phyloP scores from a whole-genome alignment of 1,140 invertebrate genomes.

The Drosophila quadrilineata region DNA sequence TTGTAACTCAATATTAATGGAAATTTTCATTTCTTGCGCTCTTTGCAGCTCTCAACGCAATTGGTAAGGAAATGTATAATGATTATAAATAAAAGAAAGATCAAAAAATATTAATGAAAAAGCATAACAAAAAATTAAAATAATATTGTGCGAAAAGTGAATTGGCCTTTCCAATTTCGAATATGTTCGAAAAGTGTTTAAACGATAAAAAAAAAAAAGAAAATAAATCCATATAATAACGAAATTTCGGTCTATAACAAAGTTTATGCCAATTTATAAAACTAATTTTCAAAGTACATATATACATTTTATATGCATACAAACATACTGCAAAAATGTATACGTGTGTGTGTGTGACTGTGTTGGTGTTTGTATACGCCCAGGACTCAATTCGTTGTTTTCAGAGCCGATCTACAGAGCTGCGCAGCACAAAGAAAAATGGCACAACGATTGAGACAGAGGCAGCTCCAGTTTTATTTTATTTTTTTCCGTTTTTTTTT shows the following conservation, averaged over 20 bases:
- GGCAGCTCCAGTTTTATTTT: slow-evolving; percentile 28
- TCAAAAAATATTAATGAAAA: slow-evolving; percentile 11
- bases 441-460: slow-evolving; percentile 57
- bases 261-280: slow-evolving; percentile 35
- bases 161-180: slow-evolving; percentile 14
- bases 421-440: slow-evolving; percentile 67
- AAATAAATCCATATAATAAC: neutral
- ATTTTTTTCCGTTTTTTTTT: too few relatives aligned
- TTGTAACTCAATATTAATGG: neutral
- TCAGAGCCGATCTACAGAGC: slow-evolving; percentile 53
- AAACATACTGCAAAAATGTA: too few relatives aligned
- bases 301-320: slow-evolving; percentile 1
- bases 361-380: slow-evolving; percentile 26
- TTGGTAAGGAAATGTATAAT: slow-evolving; percentile 60
- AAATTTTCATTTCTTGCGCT: slow-evolving; percentile 13
- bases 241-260: slow-evolving; percentile 8
- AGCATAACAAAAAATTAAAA: slow-evolving; percentile 5
- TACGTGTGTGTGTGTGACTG: slow-evolving; percentile 5
- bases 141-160: neutral
- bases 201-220: slow-evolving; percentile 4
- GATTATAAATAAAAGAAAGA: slow-evolving; percentile 16
- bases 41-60: slow-evolving; percentile 52
- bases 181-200: slow-evolving; percentile 36
- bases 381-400: slow-evolving; percentile 39
- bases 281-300: slow-evolving; percentile 26